Evolutionary conservation across 2,797 vertebrate genomes (phyloP), one percentile per base, ranked within the genome.

Genomic region (Mormyrus proboscirostris): DNA sequence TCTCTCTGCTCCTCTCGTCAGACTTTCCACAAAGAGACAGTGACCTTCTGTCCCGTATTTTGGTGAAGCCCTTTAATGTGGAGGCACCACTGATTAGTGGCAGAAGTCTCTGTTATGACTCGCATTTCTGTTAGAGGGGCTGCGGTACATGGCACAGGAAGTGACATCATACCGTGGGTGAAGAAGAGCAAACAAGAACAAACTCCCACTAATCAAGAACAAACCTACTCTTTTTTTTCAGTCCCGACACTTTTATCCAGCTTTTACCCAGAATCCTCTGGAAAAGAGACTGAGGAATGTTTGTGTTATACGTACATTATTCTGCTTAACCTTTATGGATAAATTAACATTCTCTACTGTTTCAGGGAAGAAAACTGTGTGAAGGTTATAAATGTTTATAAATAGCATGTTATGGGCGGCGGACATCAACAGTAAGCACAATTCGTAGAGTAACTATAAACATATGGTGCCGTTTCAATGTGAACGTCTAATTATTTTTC

Each of bases 401-500:
- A 49, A 25, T 47, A 85, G 83, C 44, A 25, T 85, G 49, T 49
- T 85, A 85, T 85, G 44, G 44, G 49, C n/a, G 2, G 47, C 14
- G 47, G 83, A 51, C n/a, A 38, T 65, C 41, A 79, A 76, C 69
- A 76, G 38, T 65, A 33, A 49, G 53, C 50, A 9, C 44, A 57
- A 85, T 50, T 29, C 44, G 19, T 86, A 86, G 84, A 73, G 14
- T 69, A 57, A 86, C 86, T 85, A 16, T 62, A 86, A 89, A 86
- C 88, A 89, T 65, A 53, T 65, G 82, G 79, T 8, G 44, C 82
- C 86, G 57, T 86, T 89, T 73, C 44, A 69, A 59, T n/a, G 88
- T 86, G 29, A 86, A 89, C 65, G 3, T 55, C 33, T 65, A 89
- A 89, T 85, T 38, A 69, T 85, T 86, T 69, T 86, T 73, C 57